These are phyloP conservation scores for Dissostichus mawsoni DNA, from an alignment of 2,113 vertebrate species.

Conservation along the genomic window DNA sequence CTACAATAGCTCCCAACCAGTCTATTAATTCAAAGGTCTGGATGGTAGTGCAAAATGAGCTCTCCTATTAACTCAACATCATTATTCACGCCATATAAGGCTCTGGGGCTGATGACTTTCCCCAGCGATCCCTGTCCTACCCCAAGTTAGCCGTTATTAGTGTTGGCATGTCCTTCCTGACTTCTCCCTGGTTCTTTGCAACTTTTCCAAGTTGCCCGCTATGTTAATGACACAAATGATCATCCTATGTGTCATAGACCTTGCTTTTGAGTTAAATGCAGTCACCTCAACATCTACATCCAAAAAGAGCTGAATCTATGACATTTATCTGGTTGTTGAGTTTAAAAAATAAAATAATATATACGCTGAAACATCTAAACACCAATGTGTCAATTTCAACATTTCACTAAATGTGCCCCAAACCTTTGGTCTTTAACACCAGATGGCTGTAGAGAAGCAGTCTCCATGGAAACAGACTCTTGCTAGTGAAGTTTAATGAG, in stretches of 20 bases:
- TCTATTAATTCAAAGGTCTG: conserved; percentile 66
- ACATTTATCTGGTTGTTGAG: neutral
- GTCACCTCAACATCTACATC: too few relatives aligned
- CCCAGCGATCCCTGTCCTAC: conserved; percentile 14
- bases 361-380: neutral
- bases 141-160: conserved; percentile 66
- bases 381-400: neutral
- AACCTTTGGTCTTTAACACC: neutral
- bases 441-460: conserved; percentile 3
- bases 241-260: neutral
- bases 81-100: conserved; percentile 61
- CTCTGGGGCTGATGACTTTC: conserved; percentile 25
- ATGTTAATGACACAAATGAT: conserved; percentile 4
- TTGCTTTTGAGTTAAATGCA: neutral
- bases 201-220: conserved; percentile 14
- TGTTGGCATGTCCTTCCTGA: conserved; percentile 13
- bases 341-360: neutral
- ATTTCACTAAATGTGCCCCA: neutral
- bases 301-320: neutral
- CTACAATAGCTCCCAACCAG: conserved; percentile 46
- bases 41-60: conserved; percentile 61
- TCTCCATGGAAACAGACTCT: conserved; percentile 1
- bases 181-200: neutral
- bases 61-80: conserved; percentile 67
- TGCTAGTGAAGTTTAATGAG: neutral